These are phyloP conservation scores for Psix sp. DNA, from an alignment of 1,140 invertebrate species.

Conservation along the genomic window DNA sequence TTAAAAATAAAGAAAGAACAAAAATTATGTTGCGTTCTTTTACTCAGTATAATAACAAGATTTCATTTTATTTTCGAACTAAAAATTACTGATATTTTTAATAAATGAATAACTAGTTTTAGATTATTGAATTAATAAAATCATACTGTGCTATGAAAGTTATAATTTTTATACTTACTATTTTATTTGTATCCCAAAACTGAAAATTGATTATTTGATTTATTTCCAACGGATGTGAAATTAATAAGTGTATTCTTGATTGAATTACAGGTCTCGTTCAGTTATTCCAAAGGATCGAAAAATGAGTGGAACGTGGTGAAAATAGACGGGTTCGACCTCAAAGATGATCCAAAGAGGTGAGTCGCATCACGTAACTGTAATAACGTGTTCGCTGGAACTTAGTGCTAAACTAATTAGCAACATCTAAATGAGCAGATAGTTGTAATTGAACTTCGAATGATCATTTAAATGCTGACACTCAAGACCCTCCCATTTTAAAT, in stretches of 20 bases:
- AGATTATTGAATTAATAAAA: too few relatives aligned
- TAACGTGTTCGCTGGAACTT: slow-evolving; percentile 12
- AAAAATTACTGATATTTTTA: not conserved
- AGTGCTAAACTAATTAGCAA: slow-evolving; percentile 31
- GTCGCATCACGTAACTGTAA: slow-evolving; percentile 46
- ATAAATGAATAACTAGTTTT: not conserved
- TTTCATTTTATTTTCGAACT: not conserved
- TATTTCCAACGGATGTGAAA: not conserved
- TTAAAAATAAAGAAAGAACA: too few relatives aligned
- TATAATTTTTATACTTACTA: too few relatives aligned
- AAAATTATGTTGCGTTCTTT: too few relatives aligned
- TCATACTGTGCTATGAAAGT: too few relatives aligned
- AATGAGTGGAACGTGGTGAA: slow-evolving; percentile 93
- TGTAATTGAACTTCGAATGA: slow-evolving; percentile 31
- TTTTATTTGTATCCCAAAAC: too few relatives aligned
- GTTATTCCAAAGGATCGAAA: slow-evolving; percentile 88
- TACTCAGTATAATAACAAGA: too few relatives aligned
- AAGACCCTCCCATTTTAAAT: slow-evolving; percentile 18
- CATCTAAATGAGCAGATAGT: slow-evolving; percentile 21
- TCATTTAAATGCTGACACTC: slow-evolving; percentile 33
- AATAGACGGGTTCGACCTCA: slow-evolving; percentile 89
- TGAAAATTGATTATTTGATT: too few relatives aligned
- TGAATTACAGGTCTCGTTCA: slow-evolving; percentile 89
- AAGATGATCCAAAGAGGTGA: slow-evolving; percentile 93
- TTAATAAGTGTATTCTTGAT: slow-evolving; percentile 63